phyloP scores from a whole-genome alignment of 2,113 vertebrate genomes.

The Eptesicus fuscus region DNA sequence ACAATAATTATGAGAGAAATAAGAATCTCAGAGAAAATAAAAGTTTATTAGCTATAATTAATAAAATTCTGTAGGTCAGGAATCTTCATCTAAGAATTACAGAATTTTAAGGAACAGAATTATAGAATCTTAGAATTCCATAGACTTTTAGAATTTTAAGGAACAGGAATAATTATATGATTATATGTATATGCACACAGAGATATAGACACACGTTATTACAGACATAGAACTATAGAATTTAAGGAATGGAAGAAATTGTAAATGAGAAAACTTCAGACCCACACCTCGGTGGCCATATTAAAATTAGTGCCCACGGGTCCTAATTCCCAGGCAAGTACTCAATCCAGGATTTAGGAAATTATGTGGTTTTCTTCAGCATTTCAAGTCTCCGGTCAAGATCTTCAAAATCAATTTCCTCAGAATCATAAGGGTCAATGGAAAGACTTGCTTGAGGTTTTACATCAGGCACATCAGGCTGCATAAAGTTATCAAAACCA shows the following conservation, averaged over 20 bases:
- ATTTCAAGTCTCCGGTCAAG: slow-evolving; percentile 13
- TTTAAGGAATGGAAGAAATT: background rate
- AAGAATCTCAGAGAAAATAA: slow-evolving; percentile 1
- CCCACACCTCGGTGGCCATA: background rate
- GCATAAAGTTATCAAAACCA: background rate
- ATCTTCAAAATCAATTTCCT: slow-evolving; percentile 20
- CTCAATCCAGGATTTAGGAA: background rate
- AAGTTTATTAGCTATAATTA: background rate
- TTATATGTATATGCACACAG: background rate
- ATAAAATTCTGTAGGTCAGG: background rate
- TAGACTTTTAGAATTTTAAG: background rate
- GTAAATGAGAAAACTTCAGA: background rate
- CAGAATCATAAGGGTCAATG: background rate
- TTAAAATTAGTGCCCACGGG: background rate
- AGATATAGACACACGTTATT: background rate
- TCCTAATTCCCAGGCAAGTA: background rate
- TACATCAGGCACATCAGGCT: background rate
- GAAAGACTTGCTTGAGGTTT: background rate
- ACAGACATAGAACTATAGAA: background rate
- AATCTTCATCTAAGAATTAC: background rate
- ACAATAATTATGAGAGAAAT: background rate
- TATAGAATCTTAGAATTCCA: background rate
- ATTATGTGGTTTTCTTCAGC: slow-evolving; percentile 13
- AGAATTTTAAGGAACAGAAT: background rate
- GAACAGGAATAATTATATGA: background rate